Evolutionary conservation across 1,140 invertebrate genomes (phyloP), one percentile per base, ranked within the genome.

Genomic region (Antheraea mylitta): DNA sequence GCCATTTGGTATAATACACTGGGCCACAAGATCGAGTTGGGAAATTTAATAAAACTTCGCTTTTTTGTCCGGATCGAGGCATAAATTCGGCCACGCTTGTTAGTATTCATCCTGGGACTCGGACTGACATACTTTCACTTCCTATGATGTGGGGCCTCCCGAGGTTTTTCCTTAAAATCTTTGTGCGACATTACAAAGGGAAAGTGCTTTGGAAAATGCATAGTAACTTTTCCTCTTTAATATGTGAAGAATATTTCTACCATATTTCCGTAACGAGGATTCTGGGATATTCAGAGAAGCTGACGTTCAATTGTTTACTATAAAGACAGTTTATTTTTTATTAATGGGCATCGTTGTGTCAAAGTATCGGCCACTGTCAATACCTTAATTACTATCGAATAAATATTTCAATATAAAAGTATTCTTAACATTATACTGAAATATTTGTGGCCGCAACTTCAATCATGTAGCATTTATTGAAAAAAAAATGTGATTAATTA

Each of bases 41-140:
- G 16, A 53, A 53, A 53, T 53, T 53, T 53, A 53, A 53, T 53
- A 53, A 53, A 53, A 53, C 45, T 53, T 53, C 45, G 16, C 45
- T n/a, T 53, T 48, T 53, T 53, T 53, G 45, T 53, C 11, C 11
- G 45, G 16, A 53, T 6, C 9, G 45, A 53, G 9, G 45, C 45
- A 53, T 53, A 53, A 53, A 53, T 53, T 53, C 45, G 45, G 13
- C 45, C 45, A 0, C 45, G 45, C 45, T 53, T 53, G 45, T 53
- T 53, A 53, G 45, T 53, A 53, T 53, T 53, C 45, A 53, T 53
- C 13, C 45, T 13, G 45, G 45, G 45, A 53, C 45, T 53, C 45
- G 45, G 16, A 53, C 45, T 53, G 45, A 53, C 45, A 53, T 53
- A 53, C 45, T 53, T 53, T 10, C 45, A n/a, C 45, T 53, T 53